Base-by-base conservation (phyloP, 2,888 invertebrate genomes). In the Rotaria socialis region DNA sequence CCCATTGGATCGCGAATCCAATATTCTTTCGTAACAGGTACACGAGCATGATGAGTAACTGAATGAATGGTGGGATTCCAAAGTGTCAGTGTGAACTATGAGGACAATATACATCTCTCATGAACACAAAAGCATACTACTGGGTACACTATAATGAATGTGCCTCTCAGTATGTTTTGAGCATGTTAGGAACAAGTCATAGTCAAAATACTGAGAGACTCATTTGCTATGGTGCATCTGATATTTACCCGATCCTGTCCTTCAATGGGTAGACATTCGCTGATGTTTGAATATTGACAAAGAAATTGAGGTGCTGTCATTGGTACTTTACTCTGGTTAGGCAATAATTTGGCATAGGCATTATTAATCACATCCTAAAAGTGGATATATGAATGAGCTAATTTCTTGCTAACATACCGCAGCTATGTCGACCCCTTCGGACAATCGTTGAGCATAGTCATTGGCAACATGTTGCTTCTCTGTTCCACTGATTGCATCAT, bases 401-500 rank as follows among this genome's bases (percentile, higher is more conserved):
- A 10, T 60, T 14, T 60, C 8, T n/a, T 27, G 60, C 22, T 19
- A 27, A 60, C 27, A 27, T 60, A 60, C 60, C 90, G 90, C 88
- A 87, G 91, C 91, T 85, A 93, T 93, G 0, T 92, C 91, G 0
- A 95, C 92, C 0, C 95, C 96, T 24, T 93, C 90, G 86, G 93
- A 92, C 22, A 98, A 91, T 58, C 95, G 91, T 52, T 94, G 92
- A 47, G 94, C 94, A 91, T 98, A 99, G 91, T 99, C 96, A 93
- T 84, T 92, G 90, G 96, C 95, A 0, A 99, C 93, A 86, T 89
- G 90, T 88, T 92, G 92, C 88, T 92, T 92, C 67, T 92, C 92
- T 95, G 90, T 94, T 93, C 90, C 96, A 93, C 90, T 96, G 2
- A 97, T 93, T 0, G 94, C 95, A 90, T 97, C 96, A 90, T 97